These are phyloP conservation scores for Vimba vimba DNA, from an alignment of 2,113 vertebrate species.

Conservation along the genomic window DNA sequence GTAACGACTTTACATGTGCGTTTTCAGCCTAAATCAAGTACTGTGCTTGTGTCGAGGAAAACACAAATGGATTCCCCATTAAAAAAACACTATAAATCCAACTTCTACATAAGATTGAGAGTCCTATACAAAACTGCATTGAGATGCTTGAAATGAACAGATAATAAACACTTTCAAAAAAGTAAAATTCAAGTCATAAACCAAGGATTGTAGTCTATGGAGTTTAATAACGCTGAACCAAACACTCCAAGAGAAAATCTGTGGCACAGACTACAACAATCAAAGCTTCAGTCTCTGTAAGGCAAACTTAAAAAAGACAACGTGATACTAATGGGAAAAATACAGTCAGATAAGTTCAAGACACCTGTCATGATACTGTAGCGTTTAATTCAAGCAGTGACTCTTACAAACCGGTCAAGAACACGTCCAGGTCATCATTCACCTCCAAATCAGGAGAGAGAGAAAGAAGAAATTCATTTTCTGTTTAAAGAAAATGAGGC, in stretches of 20 bases:
- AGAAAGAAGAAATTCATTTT: accelerated
- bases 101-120: too few species aligned
- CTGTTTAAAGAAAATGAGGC: neutral
- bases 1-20: neutral
- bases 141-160: neutral
- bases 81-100: neutral
- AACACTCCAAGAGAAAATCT: neutral
- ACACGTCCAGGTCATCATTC: neutral
- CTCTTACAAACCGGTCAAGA: neutral
- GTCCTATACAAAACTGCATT: neutral
- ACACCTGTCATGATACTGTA: neutral
- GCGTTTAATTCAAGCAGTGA: neutral
- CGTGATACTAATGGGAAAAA: too few species aligned
- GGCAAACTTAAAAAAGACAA: too few species aligned
- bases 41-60: neutral
- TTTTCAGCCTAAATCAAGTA: neutral
- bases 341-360: too few species aligned
- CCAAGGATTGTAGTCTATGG: neutral
- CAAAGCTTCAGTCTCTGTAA: neutral
- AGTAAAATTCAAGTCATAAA: constrained; percentile 14
- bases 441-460: neutral
- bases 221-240: neutral
- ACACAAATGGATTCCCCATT: neutral
- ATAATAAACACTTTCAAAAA: neutral
- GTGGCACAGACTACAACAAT: neutral